Conservation (phyloP, 53 echinoderm and acorn worm genomes). For the Crossaster papposus region DNA sequence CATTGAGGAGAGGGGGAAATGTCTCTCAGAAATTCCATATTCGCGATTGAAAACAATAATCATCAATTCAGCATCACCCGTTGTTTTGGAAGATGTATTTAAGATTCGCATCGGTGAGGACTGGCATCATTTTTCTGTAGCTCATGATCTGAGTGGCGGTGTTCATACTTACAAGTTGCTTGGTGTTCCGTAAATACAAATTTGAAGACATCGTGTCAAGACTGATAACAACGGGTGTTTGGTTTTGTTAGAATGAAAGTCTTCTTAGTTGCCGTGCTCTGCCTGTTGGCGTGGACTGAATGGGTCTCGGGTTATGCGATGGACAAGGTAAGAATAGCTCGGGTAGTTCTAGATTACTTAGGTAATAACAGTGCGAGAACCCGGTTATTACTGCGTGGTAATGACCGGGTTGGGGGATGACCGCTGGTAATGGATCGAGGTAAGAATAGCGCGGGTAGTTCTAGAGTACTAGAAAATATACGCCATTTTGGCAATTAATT, state of each 20-base stretch:
- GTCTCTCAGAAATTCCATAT: neutral
- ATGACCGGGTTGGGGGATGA: no score
- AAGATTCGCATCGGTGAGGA: neutral
- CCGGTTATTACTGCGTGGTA: no score
- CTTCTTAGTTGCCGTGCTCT: neutral
- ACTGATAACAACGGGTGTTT: neutral
- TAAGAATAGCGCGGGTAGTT: no score
- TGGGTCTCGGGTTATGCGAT: slow-evolving; percentile 10
- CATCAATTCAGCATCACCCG: neutral
- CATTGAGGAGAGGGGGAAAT: neutral
- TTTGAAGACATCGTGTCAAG: neutral
- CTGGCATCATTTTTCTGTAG: neutral
- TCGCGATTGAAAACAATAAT: neutral
- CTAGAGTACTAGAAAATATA: neutral
- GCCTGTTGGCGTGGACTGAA: slow-evolving; percentile 7
- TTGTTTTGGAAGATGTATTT: neutral
- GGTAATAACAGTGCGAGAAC: no score
- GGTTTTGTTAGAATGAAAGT: slow-evolving; percentile 5
- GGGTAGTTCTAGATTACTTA: no score
- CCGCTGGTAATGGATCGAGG: no score
- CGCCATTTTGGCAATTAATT: neutral
- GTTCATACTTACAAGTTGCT: neutral
- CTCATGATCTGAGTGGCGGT: neutral
- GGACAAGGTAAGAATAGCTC: slow-evolving; percentile 20
- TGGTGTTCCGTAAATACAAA: neutral